Evolutionary conservation across 2,888 invertebrate species (phyloP).

Genomic region (Hirtodrosophila confusa): DNA sequence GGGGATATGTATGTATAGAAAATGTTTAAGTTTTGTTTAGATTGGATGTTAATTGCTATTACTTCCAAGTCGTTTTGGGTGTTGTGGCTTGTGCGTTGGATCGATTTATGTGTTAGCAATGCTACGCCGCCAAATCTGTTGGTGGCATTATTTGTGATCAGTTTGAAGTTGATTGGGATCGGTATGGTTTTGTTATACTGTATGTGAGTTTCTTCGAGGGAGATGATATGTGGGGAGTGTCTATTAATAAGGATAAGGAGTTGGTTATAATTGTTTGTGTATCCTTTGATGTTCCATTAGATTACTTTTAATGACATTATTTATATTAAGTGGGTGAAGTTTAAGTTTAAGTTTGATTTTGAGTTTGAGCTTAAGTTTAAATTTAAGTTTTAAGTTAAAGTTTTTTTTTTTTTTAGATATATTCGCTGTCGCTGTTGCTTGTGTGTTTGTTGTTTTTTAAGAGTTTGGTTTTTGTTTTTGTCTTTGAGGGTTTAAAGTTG

Average conservation of each 20-base stretch:
- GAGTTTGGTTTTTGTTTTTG: slow-evolving; percentile 24
- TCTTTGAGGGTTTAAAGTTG: slow-evolving; percentile 13
- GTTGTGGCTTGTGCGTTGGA: slow-evolving; percentile 11
- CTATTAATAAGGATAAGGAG: slow-evolving; percentile 14
- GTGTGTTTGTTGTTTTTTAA: slow-evolving; percentile 9
- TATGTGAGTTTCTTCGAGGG: slow-evolving; percentile 22
- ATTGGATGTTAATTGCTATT: no score
- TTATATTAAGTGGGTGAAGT: background rate
- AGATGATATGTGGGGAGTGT: slow-evolving; percentile 12
- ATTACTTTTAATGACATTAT: slow-evolving; percentile 8
- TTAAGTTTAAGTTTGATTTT: no score
- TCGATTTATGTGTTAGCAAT: slow-evolving; percentile 30
- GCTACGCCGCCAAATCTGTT: slow-evolving; percentile 17
- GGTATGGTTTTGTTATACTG: slow-evolving; percentile 4
- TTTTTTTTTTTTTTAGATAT: slow-evolving; percentile 7
- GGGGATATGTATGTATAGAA: no score
- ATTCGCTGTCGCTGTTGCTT: slow-evolving; percentile 14
- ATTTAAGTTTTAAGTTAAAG: no score
- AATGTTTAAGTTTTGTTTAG: no score
- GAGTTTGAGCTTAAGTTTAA: background rate
- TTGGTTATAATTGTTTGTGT: no score
- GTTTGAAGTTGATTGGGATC: slow-evolving; percentile 24
- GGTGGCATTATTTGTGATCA: slow-evolving; percentile 4
- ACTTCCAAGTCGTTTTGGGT: background rate
- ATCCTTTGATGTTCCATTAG: slow-evolving; percentile 9